Evolutionary conservation across 2,797 vertebrate genomes (phyloP), one percentile per base, ranked within the genome.

Genomic region (Zalophus californianus): DNA sequence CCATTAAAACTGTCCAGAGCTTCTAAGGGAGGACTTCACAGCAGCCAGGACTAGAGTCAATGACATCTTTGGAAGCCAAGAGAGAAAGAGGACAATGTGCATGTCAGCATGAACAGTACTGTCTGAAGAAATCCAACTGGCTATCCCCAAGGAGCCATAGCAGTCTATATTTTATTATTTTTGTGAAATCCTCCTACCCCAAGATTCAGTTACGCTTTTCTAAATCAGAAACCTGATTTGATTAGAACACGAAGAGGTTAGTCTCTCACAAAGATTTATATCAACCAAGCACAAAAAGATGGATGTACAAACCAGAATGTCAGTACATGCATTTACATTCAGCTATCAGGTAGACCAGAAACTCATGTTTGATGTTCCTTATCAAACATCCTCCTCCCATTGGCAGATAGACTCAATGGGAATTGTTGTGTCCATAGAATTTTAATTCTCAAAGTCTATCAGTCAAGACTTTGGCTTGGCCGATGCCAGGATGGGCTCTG

Each of bases 71-170:
- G 58, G 16, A 85, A 94, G 14, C 11, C 64, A 50, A 21, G 52
- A 38, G 41, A 58, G 25, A 73, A 15, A 90, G 54, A 56, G 32
- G 21, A 32, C 11, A 16, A 27, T 2, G 60, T 29, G 21, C 0
- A 1, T 2, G 1, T 7, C 3, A 62, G 2, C 7, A 1, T 5
- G 2, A 21, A 2, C 18, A 21, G 35, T 23, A 9, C 0, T 10
- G 4, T 23, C 79, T 38, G 58, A 72, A 60, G 15, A 41, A 25
- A 25, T 21, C 41, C 44, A 68, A 3, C 13, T 7, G 5, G 60
- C 44, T 88, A 7, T 50, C 60, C 7, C 23, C 50, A 72, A 77
- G 38, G 54, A 78, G 52, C 29, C 85, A 52, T 15, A 4, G 8
- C 1, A 0, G 6, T 44, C 44, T 70, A 5, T 11, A 72, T 15